These are phyloP conservation scores for Rotaria socialis DNA, from an alignment of 2,888 invertebrate species.

Conservation along the genomic window DNA sequence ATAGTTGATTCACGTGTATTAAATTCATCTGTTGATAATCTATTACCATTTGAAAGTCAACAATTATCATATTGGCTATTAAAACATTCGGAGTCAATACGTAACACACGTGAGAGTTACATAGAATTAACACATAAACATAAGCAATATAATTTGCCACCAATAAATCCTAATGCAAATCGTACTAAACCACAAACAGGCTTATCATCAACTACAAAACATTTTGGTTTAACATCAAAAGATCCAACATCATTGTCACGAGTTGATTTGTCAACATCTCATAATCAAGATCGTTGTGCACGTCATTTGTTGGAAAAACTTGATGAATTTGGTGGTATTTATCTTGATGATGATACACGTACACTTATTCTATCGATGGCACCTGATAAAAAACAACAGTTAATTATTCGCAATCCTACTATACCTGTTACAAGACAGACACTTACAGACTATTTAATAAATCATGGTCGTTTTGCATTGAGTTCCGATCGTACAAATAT, in stretches of 20 bases:
- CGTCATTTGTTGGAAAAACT: background rate
- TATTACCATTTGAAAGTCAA: background rate
- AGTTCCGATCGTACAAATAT: constrained; percentile 2
- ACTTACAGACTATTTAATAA: background rate
- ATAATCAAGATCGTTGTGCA: background rate
- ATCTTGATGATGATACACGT: constrained; percentile 10
- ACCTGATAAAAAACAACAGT: constrained; percentile 6
- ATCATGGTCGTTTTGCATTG: background rate
- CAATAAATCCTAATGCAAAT: background rate
- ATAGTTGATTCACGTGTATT: constrained; percentile 6
- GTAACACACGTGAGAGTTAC: constrained; percentile 2
- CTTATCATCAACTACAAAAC: background rate
- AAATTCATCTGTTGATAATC: background rate
- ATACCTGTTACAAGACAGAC: constrained; percentile 5
- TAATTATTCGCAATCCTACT: background rate
- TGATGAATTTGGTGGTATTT: background rate
- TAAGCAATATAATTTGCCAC: background rate
- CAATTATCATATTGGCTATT: constrained; percentile 13
- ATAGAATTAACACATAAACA: constrained; percentile 8
- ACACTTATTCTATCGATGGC: constrained; percentile 5
- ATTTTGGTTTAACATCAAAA: constrained; percentile 35
- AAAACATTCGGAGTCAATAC: background rate
- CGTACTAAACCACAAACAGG: background rate
- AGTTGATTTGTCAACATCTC: background rate
- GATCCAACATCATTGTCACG: background rate